Evolutionary conservation across 2,888 invertebrate species (phyloP).

Genomic region (Dichetophora obliterata): DNA sequence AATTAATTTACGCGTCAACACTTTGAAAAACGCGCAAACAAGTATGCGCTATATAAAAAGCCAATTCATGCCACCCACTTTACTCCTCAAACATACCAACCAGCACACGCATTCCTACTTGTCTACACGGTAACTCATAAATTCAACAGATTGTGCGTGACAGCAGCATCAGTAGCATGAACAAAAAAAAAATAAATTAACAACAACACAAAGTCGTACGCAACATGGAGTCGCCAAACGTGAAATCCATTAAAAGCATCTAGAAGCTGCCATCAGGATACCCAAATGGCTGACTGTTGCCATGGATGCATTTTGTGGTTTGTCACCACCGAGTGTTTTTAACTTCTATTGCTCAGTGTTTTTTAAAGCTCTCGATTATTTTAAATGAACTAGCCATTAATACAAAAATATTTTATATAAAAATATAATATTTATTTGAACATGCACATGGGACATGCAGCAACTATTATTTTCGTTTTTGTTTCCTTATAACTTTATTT

Average conservation of each 20-base stretch:
- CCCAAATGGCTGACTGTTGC: neutral
- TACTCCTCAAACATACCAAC: neutral
- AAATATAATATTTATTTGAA: too few species aligned
- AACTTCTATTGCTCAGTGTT: neutral
- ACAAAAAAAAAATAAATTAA: neutral
- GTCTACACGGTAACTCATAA: conserved; percentile 17
- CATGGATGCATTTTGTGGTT: conserved; percentile 6
- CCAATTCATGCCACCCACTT: neutral
- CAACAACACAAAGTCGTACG: neutral
- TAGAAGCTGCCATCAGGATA: neutral
- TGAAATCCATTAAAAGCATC: neutral
- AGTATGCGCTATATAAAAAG: neutral
- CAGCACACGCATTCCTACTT: conserved; percentile 14
- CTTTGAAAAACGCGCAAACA: conserved; percentile 53
- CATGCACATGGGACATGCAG: too few species aligned
- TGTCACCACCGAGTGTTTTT: neutral
- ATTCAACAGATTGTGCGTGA: conserved; percentile 30
- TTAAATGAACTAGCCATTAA: neutral
- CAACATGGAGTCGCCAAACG: neutral
- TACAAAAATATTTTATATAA: neutral
- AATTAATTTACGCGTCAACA: conserved; percentile 70
- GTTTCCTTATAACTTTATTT: too few species aligned
- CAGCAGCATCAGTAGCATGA: neutral
- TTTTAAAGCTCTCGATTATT: neutral
- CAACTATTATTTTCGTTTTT: too few species aligned